phyloP scores from a whole-genome alignment of 1,140 invertebrate species.

The Brachionus asplanchnoidis region DNA sequence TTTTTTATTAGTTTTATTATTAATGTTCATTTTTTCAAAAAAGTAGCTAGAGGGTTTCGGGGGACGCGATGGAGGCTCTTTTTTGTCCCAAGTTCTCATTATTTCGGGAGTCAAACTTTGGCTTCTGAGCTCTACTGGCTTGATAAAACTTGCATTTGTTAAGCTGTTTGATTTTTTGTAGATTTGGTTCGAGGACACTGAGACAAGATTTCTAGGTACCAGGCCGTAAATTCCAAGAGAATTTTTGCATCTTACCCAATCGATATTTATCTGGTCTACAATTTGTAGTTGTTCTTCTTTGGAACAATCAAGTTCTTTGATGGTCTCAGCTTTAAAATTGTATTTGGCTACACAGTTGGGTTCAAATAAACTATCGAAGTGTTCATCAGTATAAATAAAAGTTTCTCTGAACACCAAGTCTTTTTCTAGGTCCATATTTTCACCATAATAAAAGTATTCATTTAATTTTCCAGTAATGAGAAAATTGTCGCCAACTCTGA shows the following conservation, averaged over 20 bases:
- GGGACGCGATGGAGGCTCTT: neutral
- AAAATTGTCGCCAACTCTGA: neutral
- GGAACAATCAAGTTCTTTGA: neutral
- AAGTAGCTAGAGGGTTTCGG: neutral
- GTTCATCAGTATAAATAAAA: neutral
- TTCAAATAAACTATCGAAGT: neutral
- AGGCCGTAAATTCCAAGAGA: neutral
- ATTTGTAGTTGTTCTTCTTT: neutral
- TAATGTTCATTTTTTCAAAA: neutral
- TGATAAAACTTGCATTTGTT: neutral
- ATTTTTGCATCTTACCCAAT: neutral
- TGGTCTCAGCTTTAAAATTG: neutral
- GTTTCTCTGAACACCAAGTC: neutral
- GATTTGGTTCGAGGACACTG: neutral
- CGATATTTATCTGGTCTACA: neutral
- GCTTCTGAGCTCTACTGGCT: neutral
- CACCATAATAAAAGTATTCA: conserved; percentile 5
- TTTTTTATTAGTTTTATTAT: neutral
- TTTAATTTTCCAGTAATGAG: conserved; percentile 4
- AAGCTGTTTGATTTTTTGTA: neutral
- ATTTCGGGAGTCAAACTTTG: neutral
- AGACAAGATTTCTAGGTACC: neutral
- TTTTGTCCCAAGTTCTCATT: neutral
- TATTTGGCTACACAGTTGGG: neutral
- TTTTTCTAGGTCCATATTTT: conserved; percentile 4